A percentile compares a stretch with the other conserved stretches of the same genome.
phyloP scores from a whole-genome alignment of 2,888 invertebrate genomes.

The Tenthredo distinguenda region DNA sequence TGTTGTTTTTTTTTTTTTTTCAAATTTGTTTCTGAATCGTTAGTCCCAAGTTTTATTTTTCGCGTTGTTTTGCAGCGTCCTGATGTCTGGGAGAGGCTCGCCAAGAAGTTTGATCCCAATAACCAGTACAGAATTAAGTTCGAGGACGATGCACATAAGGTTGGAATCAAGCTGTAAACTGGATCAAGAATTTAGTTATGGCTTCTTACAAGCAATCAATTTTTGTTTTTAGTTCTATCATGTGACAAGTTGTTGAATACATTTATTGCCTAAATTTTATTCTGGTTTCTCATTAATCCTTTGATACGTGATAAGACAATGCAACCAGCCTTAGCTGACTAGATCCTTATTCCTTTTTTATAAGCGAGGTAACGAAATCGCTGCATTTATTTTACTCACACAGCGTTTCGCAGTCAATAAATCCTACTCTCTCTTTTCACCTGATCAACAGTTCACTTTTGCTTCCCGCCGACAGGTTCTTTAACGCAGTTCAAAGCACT shows the following conservation, averaged over 20 bases:
- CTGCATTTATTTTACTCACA: neutral
- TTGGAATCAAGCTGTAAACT: conserved; percentile 68
- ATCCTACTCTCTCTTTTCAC: neutral
- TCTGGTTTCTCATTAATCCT: neutral
- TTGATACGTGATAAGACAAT: neutral
- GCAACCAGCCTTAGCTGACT: neutral
- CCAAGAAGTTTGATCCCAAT: conserved; percentile 85
- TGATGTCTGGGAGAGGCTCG: conserved; percentile 83
- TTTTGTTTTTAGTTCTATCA: conserved; percentile 1
- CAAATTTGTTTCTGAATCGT: neutral
- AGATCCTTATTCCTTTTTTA: neutral
- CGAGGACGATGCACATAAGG: conserved; percentile 79
- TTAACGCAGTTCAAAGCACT: neutral
- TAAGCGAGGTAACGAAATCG: neutral
- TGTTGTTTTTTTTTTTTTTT: neutral
- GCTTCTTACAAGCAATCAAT: neutral
- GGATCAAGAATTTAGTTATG: neutral
- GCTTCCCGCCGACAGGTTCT: neutral
- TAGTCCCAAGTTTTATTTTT: neutral
- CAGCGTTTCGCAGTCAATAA: neutral
- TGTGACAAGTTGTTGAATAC: conserved; percentile 42
- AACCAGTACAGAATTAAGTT: conserved; percentile 85
- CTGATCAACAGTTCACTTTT: neutral
- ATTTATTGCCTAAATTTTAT: conserved; percentile 14
- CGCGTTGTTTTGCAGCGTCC: conserved; percentile 66